Evolutionary conservation across 2,888 invertebrate species (phyloP), one percentile per base, ranked within the genome.

Genomic region (Acanthacorydalis orientalis): DNA sequence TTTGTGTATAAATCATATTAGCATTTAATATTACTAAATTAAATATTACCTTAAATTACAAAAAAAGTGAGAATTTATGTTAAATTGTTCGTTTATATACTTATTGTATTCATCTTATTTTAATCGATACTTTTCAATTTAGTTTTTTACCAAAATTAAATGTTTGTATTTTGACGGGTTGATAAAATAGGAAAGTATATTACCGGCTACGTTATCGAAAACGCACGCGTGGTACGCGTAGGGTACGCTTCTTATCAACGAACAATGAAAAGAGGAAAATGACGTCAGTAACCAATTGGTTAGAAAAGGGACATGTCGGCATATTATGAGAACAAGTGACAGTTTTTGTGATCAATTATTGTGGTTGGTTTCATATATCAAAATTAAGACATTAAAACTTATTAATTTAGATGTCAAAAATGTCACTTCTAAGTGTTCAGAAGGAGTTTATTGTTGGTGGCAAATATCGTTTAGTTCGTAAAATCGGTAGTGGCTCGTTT

Each of bases 401-500:
- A 59, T 51, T 51, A 59, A 59, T 55, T 57, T 51, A 41, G 10
- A 61, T 61, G 60, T 54, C 54, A 56, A 63, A 57, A 55, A 68
- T 67, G 67, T 61, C 56, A 50, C 57, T 63, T 54, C 57, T 61
- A 54, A 55, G 57, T 54, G 60, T 61, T 48, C 75, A 75, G 68
- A 72, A 69, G 63, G 87, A 88, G 68, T 80, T 87, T 68, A 76
- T 88, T 66, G 83, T 91, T 67, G 88, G 87, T 67, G 87, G 86
- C 62, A 91, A 87, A 73, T 96, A 92, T 75, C 83, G 92, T 68
- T 77, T 96, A 63, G 83, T 93, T 64, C 80, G 93, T 60, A 95
- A 93, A 80, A 92, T 97, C 68, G 93, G 97, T 62, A 93, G 93
- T 70, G 98, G 98, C 58, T 97, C 97, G 56, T 98, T 98, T 68